Evolutionary conservation across 2,888 invertebrate genomes (phyloP).

Genomic region (Tetragonula carbonaria): DNA sequence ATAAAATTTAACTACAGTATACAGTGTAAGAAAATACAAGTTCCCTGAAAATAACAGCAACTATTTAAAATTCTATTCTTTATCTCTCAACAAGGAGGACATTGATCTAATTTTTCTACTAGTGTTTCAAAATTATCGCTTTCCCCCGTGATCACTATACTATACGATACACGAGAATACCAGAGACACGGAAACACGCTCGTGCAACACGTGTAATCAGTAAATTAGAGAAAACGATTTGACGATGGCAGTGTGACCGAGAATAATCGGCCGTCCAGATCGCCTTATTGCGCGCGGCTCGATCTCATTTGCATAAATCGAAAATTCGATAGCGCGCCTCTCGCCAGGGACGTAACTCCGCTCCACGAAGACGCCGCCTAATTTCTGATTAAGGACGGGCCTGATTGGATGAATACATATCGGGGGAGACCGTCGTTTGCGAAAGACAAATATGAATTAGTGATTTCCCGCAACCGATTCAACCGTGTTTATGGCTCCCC

Average conservation of each 20-base stretch:
- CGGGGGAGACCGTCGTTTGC: constrained; percentile 23
- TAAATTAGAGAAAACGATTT: constrained; percentile 4
- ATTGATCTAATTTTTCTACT: background rate
- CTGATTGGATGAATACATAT: constrained; percentile 55
- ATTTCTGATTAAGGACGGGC: constrained; percentile 49
- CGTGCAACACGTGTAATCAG: no score
- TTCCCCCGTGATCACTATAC: no score
- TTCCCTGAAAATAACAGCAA: background rate
- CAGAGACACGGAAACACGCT: background rate
- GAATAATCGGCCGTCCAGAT: background rate
- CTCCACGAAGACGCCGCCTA: constrained; percentile 34
- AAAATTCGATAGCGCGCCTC: constrained; percentile 24
- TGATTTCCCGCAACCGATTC: constrained; percentile 25
- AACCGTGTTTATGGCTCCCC: background rate
- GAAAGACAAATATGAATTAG: constrained; percentile 46
- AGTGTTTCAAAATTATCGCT: background rate
- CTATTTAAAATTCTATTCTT: background rate
- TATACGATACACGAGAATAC: background rate
- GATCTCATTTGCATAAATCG: constrained; percentile 47
- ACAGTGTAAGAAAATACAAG: background rate
- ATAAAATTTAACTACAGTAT: no score
- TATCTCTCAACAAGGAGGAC: no score
- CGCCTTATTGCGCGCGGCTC: background rate
- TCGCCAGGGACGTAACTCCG: background rate
- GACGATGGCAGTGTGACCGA: background rate